Conservation (phyloP, 2,113 vertebrate genomes). For the Neogale vison region DNA sequence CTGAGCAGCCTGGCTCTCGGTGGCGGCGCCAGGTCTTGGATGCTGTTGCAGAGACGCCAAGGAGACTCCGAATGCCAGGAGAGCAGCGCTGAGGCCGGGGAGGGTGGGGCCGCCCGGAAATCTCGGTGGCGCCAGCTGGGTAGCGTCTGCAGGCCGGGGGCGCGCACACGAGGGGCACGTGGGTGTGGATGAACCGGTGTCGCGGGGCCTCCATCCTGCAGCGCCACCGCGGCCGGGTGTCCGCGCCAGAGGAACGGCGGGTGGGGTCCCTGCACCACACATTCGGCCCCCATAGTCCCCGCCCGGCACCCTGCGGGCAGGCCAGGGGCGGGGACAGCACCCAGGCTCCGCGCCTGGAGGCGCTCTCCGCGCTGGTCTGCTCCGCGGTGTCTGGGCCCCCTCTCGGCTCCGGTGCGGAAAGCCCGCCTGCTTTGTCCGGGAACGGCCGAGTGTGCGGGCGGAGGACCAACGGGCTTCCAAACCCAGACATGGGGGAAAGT, state of each 20-base stretch:
- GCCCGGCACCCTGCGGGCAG: neutral
- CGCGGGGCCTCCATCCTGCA: neutral
- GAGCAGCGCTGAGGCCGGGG: neutral
- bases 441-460: neutral
- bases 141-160: conserved; percentile 47
- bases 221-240: neutral
- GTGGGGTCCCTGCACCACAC: neutral
- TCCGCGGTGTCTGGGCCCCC: neutral
- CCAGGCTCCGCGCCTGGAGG: conserved; percentile 14
- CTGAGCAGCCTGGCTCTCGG: neutral
- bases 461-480: neutral
- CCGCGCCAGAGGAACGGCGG: neutral
- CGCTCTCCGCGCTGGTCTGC: conserved; percentile 5
- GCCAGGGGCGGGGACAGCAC: neutral
- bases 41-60: neutral
- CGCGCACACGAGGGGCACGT: conserved; percentile 68
- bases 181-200: conserved; percentile 53
- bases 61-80: neutral
- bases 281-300: neutral
- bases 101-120: conserved; percentile 61
- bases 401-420: neutral
- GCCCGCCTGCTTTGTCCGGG: conserved; percentile 52
- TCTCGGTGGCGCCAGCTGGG: conserved; percentile 41
- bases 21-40: neutral
- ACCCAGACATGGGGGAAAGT: neutral